phyloP scores from a whole-genome alignment of 1,140 invertebrate genomes.

The Hypothenemus hampei region DNA sequence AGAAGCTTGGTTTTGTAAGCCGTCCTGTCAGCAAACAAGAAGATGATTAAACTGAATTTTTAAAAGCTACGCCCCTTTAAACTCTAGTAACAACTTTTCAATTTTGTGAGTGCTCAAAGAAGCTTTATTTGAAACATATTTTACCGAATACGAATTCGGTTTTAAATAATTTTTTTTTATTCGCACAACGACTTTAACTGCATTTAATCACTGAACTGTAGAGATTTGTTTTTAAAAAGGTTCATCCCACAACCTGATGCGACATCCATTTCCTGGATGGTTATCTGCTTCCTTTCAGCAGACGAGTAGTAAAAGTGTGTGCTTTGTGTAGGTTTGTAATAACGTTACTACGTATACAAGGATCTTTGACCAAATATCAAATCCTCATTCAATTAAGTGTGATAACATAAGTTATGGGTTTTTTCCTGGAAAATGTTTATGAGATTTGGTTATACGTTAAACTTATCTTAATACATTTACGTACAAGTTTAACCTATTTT shows the following conservation, averaged over 20 bases:
- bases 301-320: constrained; percentile 17
- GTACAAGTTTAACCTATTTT: no score
- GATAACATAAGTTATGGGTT: no score
- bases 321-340: constrained; percentile 15
- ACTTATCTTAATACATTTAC: no score
- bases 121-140: not conserved
- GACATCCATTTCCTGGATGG: constrained; percentile 13
- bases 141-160: not conserved
- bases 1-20: constrained; percentile 37
- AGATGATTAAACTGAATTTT: constrained; percentile 18
- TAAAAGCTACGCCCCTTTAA: constrained; percentile 1
- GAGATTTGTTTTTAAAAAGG: constrained; percentile 11
- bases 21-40: constrained; percentile 27
- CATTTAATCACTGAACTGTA: constrained; percentile 10
- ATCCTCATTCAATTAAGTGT: no score
- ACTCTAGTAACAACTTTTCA: not conserved
- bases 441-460: no score
- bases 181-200: no score
- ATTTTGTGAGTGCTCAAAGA: no score
- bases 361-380: no score
- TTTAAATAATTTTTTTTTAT: no score
- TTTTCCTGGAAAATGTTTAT: no score
- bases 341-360: no score
- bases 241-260: constrained; percentile 21
- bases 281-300: constrained; percentile 24